Evolutionary conservation across 92 coral and sea anemone genomes (phyloP).

Genomic region (Ricordea florida): DNA sequence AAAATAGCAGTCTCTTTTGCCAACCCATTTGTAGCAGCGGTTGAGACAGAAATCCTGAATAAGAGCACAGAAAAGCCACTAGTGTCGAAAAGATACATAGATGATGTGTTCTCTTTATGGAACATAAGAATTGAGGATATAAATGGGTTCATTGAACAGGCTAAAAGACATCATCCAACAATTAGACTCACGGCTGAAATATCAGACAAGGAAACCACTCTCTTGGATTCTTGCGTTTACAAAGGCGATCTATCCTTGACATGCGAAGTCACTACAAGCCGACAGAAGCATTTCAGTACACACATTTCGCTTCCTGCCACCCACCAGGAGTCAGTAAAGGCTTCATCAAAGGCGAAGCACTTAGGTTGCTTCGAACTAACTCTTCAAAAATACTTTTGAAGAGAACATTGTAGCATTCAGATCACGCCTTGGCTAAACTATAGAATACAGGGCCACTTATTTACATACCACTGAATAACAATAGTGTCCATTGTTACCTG

Average conservation of each 20-base stretch:
- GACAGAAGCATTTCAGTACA: slow-evolving; percentile 22
- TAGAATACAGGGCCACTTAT: no score
- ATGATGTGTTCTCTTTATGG: slow-evolving; percentile 2
- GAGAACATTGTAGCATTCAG: slow-evolving; percentile 1
- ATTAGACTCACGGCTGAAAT: slow-evolving; percentile 7
- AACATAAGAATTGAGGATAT: neutral
- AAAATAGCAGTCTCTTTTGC: neutral
- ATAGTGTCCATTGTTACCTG: no score
- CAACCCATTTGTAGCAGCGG: neutral
- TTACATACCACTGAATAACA: no score
- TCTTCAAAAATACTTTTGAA: slow-evolving; percentile 16
- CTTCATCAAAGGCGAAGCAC: slow-evolving; percentile 18
- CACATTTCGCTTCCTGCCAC: slow-evolving; percentile 4
- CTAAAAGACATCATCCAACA: neutral
- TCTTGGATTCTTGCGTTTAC: slow-evolving; percentile 12
- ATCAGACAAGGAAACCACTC: slow-evolving; percentile 1
- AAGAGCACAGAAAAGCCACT: neutral
- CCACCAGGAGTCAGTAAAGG: slow-evolving; percentile 22
- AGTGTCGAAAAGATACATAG: slow-evolving; percentile 4
- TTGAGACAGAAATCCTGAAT: neutral
- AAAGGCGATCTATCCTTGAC: slow-evolving; percentile 19
- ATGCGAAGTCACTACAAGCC: slow-evolving; percentile 15
- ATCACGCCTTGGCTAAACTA: slow-evolving; percentile 15
- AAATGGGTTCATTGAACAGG: slow-evolving; percentile 11
- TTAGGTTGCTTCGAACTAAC: slow-evolving; percentile 14